Conservation (phyloP, 1,140 invertebrate genomes). For the Sitobion miscanthi region DNA sequence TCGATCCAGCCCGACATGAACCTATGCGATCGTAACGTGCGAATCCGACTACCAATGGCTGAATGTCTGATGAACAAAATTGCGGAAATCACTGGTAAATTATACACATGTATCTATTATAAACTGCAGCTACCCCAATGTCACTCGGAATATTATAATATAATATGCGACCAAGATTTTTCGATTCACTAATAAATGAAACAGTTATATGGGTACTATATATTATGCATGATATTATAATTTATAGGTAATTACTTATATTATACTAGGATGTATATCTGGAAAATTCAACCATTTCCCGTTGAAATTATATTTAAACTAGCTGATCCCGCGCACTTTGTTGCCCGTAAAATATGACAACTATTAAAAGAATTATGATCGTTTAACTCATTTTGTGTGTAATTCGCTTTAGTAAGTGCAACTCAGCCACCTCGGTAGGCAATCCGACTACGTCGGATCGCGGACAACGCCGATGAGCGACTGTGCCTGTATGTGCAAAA, state of each 20-base stretch:
- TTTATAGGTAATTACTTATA: background rate
- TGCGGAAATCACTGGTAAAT: background rate
- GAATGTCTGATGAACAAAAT: constrained; percentile 4
- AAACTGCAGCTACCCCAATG: background rate
- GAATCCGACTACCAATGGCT: background rate
- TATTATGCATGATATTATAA: background rate
- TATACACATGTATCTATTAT: background rate
- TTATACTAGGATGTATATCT: background rate
- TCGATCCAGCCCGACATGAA: background rate
- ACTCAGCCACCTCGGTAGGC: no score
- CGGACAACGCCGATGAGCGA: no score
- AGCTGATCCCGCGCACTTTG: no score
- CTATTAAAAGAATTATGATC: no score
- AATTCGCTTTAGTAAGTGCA: no score
- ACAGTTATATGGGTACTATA: background rate
- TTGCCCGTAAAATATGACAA: no score
- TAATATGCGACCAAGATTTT: background rate
- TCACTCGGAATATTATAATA: background rate
- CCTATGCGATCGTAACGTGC: background rate
- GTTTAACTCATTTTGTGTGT: no score
- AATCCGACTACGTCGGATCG: no score
- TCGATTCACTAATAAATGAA: background rate
- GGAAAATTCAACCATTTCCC: background rate
- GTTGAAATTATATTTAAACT: background rate
- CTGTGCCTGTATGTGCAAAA: no score